Percentiles rank a stretch among this genome's conserved stretches.
Evolutionary conservation across 2,113 vertebrate genomes (phyloP).

Genomic region (Panthera leo): DNA sequence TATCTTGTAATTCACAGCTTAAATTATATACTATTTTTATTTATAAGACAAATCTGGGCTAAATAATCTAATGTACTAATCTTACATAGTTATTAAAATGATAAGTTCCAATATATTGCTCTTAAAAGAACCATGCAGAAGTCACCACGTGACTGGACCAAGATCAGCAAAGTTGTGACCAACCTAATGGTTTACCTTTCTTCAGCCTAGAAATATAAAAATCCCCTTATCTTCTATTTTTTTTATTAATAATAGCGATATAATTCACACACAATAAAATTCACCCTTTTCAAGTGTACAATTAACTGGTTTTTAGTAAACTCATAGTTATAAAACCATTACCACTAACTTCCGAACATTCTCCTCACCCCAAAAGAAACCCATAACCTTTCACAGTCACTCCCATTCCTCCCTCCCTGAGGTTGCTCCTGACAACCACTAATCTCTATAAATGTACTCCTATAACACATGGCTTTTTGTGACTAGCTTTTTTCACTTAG

Average conservation of each 20-base stretch:
- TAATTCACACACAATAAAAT: conserved; percentile 16
- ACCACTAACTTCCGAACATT: neutral
- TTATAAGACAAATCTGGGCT: conserved; percentile 4
- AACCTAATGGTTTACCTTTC: neutral
- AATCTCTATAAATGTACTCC: neutral
- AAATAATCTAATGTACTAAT: neutral
- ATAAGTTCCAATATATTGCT: neutral
- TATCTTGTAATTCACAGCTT: conserved; percentile 1
- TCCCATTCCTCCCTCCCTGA: no score
- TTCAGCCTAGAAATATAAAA: neutral
- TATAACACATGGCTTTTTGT: neutral
- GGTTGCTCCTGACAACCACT: neutral
- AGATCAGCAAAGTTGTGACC: neutral
- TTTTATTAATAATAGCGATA: neutral
- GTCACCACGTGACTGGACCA: neutral
- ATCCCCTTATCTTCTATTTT: neutral
- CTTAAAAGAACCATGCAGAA: neutral
- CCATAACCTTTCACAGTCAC: neutral
- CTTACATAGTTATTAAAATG: neutral
- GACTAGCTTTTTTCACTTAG: neutral
- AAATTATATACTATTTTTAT: conserved; percentile 12
- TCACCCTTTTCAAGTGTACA: neutral
- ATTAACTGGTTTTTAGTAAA: conserved; percentile 15
- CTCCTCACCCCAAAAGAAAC: neutral
- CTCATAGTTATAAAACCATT: neutral